Conservation (phyloP, 2,888 invertebrate genomes). For the Lasioglossum zephyrum region DNA sequence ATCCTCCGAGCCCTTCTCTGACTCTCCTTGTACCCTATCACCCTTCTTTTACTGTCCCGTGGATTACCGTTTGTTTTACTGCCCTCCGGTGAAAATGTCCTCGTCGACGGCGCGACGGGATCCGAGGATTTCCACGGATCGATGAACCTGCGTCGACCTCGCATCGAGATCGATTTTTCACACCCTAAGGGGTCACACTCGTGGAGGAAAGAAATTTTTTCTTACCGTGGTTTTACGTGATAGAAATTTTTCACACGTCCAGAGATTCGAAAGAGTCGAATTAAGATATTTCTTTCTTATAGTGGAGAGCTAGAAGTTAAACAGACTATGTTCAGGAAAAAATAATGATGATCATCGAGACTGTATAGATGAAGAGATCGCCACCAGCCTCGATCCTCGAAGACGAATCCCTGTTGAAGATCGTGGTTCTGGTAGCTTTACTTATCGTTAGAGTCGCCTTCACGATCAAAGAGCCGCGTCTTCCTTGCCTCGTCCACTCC, state of each 20-base stretch:
- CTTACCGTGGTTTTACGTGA: not conserved
- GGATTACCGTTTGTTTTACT: slow-evolving; percentile 7
- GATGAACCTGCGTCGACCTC: not conserved
- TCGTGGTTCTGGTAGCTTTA: not conserved
- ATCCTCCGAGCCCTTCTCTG: not conserved
- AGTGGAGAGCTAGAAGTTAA: no score
- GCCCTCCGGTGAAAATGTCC: not conserved
- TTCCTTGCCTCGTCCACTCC: not conserved
- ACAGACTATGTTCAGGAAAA: no score
- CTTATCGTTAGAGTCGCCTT: not conserved
- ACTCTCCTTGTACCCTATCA: not conserved
- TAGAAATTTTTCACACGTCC: not conserved
- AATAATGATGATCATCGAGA: no score
- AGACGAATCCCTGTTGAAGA: not conserved
- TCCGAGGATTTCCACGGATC: not conserved
- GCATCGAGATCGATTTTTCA: not conserved
- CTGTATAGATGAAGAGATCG: not conserved
- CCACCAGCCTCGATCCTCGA: not conserved
- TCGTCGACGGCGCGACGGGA: not conserved
- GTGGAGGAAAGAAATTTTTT: not conserved
- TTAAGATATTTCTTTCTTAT: no score
- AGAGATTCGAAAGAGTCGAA: not conserved
- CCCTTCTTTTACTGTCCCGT: not conserved
- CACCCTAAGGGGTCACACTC: not conserved
- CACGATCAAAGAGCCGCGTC: not conserved